Evolutionary conservation across 2,797 vertebrate genomes (phyloP), one percentile per base, ranked within the genome.

Genomic region (Stomatorhinus walkeri): DNA sequence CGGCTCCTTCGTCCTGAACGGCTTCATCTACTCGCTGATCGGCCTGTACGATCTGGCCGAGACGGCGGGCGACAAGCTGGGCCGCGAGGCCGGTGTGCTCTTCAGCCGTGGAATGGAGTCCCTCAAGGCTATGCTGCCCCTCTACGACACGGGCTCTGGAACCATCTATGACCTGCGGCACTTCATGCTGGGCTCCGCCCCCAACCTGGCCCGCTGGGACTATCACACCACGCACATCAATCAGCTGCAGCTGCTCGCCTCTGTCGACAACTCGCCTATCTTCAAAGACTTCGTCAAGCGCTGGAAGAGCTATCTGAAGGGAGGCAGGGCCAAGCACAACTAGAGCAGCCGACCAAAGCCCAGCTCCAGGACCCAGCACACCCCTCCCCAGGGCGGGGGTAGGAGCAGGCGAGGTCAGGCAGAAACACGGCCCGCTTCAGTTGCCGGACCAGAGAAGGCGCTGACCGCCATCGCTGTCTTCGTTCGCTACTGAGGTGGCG

Each of bases 171-270:
- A 99, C 95, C 97, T 99, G 12, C 96, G 98, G 19, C 98, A 99
- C 95, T 98, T 97, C 94, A 97, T 98, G 95, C 93, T 99, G 4
- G 97, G 98, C 92, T 96, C 95, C 0, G 97, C 98, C 0, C 98
- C 98, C 93, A 99, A 99, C 95, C 94, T 99, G 94, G 98, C 98
- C 0, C 98, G 98, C 52, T 99, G 98, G 98, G 98, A 99, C 95
- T 99, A 99, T 89, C 98, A 99, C 94, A 99, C 98, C 90, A 99
- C 98, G 1, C 98, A 99, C 96, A 99, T 99, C 93, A 99, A 99
- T 94, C 98, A 99, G 94, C 96, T 99, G 56, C 98, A 99, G 95
- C 96, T 99, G 89, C 95, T 99, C 88, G 96, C 95, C 46, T 97
- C 97, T 76, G 93, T 99, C 0, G 97, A 99, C 10, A 96, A 95